Evolutionary conservation across 2,888 invertebrate genomes (phyloP), one percentile per base, ranked within the genome.

Genomic region (Mimumesa dahlbomi): DNA sequence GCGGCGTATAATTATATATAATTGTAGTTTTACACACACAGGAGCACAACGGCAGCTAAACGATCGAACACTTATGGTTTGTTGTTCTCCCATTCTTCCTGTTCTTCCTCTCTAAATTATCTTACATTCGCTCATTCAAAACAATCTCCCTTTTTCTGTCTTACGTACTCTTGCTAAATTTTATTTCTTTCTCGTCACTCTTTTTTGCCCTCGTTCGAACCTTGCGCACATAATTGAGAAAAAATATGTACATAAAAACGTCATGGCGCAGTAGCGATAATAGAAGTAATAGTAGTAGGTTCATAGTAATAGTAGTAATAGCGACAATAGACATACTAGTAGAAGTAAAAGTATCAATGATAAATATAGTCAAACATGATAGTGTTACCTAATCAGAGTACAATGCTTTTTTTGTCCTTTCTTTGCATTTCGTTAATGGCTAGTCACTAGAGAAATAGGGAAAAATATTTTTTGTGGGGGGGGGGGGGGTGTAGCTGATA

Each of bases 31-130:
- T 71, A 67, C 68, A 73, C 64, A 83, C 85, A 82, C 77, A 83
- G 77, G 82, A 85, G 85, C 83, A 80, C 84, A 87, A 87, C 85
- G 87, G 84, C 85, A 87, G 87, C 88, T 85, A 84, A 73, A 86
- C 80, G 83, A 85, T 87, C 87, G 88, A 88, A 88, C 87, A 88
- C 88, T 88, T 87, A 85, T 85, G 88, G 88, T 86, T 82, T 80
- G 75, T 78, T 73, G 66, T 68, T 77, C 68, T 75, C 57, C 72
- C 66, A 67, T 72, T 73, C 69, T 69, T 56, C 52, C 36, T 19
- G 19, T 58, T 56, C 38, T 48, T 58, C n/a, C 19, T 57, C 21
- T n/a, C 31, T n/a, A n/a, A n/a, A n/a, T n/a, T n/a, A n/a, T n/a
- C n/a, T n/a, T n/a, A n/a, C 38, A 42, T 9, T 34, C 11, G 13